These are phyloP conservation scores for Brachymystax lenok DNA, from an alignment of 2,797 vertebrate species.

Conservation along the genomic window DNA sequence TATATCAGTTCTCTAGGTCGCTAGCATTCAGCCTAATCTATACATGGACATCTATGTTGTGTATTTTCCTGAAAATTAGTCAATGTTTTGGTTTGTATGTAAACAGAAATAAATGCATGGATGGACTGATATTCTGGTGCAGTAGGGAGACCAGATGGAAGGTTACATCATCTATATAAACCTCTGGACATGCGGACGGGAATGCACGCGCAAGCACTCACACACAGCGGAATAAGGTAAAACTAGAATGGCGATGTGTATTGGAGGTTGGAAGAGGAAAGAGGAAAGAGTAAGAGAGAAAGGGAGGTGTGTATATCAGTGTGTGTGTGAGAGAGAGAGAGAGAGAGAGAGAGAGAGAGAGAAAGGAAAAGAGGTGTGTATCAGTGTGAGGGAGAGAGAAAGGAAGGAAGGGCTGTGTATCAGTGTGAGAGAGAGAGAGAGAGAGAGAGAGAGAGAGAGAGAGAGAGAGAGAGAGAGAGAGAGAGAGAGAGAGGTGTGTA, in stretches of 20 bases:
- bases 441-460: no score
- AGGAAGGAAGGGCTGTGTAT: no score
- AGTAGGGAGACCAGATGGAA: slow-evolving; percentile 11
- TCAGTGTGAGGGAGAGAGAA: no score
- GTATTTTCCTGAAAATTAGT: background rate
- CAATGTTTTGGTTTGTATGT: background rate
- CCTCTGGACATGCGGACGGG: background rate
- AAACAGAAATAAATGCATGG: slow-evolving; percentile 10
- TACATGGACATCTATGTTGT: background rate
- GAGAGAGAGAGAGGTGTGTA: no score
- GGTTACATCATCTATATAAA: slow-evolving; percentile 34
- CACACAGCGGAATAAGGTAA: slow-evolving; percentile 46
- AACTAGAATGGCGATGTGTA: slow-evolving; percentile 4
- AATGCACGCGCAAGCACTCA: background rate
- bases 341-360: no score
- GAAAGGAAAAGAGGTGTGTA: no score
- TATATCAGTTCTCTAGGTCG: no score
- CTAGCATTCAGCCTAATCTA: no score
- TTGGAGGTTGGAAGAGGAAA: background rate
- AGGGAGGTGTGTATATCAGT: no score
- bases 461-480: no score
- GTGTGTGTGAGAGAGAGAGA: no score
- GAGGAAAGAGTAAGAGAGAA: background rate
- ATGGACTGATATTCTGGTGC: slow-evolving; percentile 13
- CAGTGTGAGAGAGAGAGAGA: no score